Percentiles rank a stretch among this genome's conserved stretches.
phyloP scores from a whole-genome alignment of 2,888 invertebrate genomes.

The Timandra comae region DNA sequence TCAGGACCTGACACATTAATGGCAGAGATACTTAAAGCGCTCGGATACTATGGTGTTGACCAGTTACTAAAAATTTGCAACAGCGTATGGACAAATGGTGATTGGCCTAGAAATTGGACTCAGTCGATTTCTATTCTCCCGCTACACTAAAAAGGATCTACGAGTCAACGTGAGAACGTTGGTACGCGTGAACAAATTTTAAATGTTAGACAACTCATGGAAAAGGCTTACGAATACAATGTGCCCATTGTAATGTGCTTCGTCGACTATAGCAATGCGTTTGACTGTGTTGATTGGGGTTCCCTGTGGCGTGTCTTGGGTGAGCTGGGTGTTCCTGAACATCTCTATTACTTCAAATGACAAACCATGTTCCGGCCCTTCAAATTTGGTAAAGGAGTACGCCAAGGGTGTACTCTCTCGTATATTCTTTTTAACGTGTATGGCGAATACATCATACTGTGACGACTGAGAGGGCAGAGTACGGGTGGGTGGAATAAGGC shows the following conservation, averaged over 20 bases:
- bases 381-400: constrained; percentile 1
- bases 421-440: constrained; percentile 1
- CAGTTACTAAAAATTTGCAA: not conserved
- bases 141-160: constrained; percentile 17
- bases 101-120: constrained; percentile 1
- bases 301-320: too few species aligned
- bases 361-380: not conserved
- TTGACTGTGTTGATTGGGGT: not conserved
- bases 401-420: not conserved
- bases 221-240: too few species aligned
- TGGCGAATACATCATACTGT: not conserved
- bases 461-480: constrained; percentile 1
- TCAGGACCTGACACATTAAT: not conserved
- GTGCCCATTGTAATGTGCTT: too few species aligned
- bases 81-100: not conserved
- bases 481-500: too few species aligned
- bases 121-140: constrained; percentile 12
- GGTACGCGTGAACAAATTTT: constrained; percentile 2
- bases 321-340: too few species aligned
- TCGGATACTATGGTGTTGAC: not conserved
- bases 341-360: too few species aligned
- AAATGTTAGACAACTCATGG: too few species aligned
- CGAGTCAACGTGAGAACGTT: constrained; percentile 11
- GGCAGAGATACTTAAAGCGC: not conserved
- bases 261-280: not conserved